Evolutionary conservation across 2,797 vertebrate species (phyloP).

Genomic region (Molothrus aeneus): DNA sequence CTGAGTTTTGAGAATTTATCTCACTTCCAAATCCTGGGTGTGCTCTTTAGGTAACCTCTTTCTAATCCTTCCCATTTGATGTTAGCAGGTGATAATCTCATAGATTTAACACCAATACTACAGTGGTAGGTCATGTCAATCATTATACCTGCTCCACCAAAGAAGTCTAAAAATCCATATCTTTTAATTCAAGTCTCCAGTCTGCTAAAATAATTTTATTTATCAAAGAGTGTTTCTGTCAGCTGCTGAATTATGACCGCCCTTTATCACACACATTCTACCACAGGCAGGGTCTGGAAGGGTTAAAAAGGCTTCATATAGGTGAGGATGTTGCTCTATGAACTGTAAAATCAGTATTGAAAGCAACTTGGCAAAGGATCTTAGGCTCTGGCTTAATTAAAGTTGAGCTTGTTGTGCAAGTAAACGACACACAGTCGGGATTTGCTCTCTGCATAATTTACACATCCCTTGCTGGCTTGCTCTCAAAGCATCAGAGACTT

Average conservation of each 20-base stretch:
- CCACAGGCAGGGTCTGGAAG: not conserved
- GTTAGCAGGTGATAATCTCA: not conserved
- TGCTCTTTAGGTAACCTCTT: not conserved
- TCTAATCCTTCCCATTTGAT: constrained; percentile 22
- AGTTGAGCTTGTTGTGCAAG: constrained; percentile 72
- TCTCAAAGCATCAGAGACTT: constrained; percentile 34
- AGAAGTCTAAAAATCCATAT: not conserved
- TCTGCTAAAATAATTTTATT: not conserved
- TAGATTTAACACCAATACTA: not conserved
- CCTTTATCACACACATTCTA: not conserved
- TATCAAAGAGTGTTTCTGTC: not conserved
- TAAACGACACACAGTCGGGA: constrained; percentile 69
- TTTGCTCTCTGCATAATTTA: constrained; percentile 70
- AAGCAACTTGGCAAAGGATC: constrained; percentile 66
- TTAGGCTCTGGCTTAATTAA: constrained; percentile 68
- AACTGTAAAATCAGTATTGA: constrained; percentile 71
- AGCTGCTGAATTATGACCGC: not conserved
- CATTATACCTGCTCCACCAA: not conserved
- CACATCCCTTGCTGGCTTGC: constrained; percentile 50
- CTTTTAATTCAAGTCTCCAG: not conserved
- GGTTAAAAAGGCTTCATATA: constrained; percentile 50
- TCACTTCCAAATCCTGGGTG: not conserved
- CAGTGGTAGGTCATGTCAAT: not conserved
- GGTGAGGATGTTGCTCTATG: constrained; percentile 56
- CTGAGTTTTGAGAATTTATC: not conserved